Base-by-base conservation (phyloP, 2,797 vertebrate genomes). In the Onychomys arenicola region DNA sequence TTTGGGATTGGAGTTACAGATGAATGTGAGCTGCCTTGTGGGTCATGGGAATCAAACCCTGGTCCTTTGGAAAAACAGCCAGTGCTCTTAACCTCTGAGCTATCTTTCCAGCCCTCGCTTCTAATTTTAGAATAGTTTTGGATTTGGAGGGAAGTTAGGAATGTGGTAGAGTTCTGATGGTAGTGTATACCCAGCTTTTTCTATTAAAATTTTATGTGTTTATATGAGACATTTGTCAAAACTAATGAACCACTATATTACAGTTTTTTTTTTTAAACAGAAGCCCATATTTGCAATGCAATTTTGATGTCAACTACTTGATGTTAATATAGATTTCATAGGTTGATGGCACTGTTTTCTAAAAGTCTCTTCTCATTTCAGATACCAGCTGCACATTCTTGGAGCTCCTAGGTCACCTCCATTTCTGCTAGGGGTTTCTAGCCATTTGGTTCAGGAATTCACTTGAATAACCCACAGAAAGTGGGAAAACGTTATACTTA, bases 81-180 rank as follows among this genome's bases (percentile, higher is more conserved):
- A 5, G 43, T 55, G 9, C 32, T 52, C 13, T 52, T 69, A 52
- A 86, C 46, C 84, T 69, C 29, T 69, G 43, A 52, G 46, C 46
- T 69, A 1, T 69, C 12, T 69, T 69, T 69, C 46, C 46, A 52
- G 46, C 46, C 65, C 46, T 52, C 6, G 2, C 32, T 82, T 61
- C 83, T 67, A 73, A 46, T 86, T 90, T 93, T 77, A 93, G 82
- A 95, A 78, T 92, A 46, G 21, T 84, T 97, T 87, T 81, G 82
- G 25, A 82, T 95, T 76, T 97, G 63, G 14, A 63, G 78, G 93
- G 46, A 78, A 85, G 5, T 85, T 80, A 73, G 32, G 94, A 86
- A 81, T 23, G 37, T 46, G 40, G 49, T 40, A 89, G 32, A 86
- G 29, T 85, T 89, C 46, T 57, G 78, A 78, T 32, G 27, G 37